phyloP scores from a whole-genome alignment of 1,140 invertebrate species.

The Bombus balteatus region DNA sequence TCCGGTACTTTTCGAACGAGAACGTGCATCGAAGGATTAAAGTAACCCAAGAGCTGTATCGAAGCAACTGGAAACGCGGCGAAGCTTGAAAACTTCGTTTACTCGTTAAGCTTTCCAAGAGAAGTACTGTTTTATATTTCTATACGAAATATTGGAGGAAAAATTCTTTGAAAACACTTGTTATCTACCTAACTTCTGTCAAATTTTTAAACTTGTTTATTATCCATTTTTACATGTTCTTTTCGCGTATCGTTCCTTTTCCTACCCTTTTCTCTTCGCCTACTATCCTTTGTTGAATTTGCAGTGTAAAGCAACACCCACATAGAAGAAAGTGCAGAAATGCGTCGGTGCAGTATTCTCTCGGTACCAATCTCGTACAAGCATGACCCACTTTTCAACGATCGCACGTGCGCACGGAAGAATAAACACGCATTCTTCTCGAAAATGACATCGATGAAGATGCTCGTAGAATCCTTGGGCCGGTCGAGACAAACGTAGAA shows the following conservation, averaged over 20 bases:
- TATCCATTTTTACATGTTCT: not conserved
- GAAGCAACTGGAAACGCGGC: not conserved
- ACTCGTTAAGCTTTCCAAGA: not conserved
- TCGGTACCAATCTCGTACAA: not conserved
- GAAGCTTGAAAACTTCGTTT: constrained; percentile 4
- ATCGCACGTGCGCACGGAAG: constrained; percentile 17
- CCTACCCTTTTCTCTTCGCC: not conserved
- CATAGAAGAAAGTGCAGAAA: constrained; percentile 40
- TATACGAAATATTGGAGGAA: too few species aligned
- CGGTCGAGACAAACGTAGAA: not conserved
- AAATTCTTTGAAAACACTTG: too few species aligned
- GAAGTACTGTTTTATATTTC: too few species aligned
- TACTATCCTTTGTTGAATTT: not conserved
- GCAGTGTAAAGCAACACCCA: not conserved
- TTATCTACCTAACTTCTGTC: too few species aligned
- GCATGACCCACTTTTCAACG: constrained; percentile 56
- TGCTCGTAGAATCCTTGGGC: not conserved
- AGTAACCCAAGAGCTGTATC: not conserved
- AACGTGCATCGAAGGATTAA: constrained; percentile 18
- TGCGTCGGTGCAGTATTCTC: not conserved
- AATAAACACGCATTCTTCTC: not conserved
- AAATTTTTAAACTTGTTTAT: not conserved
- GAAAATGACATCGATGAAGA: constrained; percentile 7
- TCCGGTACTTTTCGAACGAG: not conserved
- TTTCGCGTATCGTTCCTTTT: not conserved